Conservation (phyloP, 2,113 vertebrate genomes). For the Siphamia tubifer region DNA sequence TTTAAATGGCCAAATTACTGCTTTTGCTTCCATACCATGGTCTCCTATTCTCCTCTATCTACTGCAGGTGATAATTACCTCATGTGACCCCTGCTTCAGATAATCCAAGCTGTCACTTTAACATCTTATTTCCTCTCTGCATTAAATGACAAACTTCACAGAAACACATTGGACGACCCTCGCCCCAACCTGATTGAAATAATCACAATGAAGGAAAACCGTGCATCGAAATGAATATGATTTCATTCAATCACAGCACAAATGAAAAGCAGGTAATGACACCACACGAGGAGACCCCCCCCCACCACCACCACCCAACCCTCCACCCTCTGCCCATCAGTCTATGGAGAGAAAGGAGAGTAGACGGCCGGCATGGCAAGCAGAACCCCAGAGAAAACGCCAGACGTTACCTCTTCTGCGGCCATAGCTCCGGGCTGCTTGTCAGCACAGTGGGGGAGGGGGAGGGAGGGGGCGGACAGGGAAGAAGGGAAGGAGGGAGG, state of each 20-base stretch:
- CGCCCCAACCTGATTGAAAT: conserved; percentile 28
- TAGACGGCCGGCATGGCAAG: conserved; percentile 68
- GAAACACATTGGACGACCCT: conserved; percentile 11
- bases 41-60: no score
- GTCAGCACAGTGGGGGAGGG: conserved; percentile 82
- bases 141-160: conserved; percentile 51
- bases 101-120: no score
- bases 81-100: no score
- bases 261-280: conserved; percentile 58
- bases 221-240: conserved; percentile 44
- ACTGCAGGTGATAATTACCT: no score
- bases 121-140: conserved; percentile 21
- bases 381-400: conserved; percentile 83
- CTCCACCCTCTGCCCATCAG: no score
- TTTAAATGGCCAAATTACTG: no score
- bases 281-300: conserved; percentile 30
- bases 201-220: conserved; percentile 12
- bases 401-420: conserved; percentile 96
- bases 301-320: no score
- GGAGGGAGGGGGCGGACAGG: conserved; percentile 57
- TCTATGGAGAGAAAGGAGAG: background rate
- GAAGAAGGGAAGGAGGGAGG: conserved; percentile 18
- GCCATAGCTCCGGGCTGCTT: conserved; percentile 99
- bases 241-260: conserved; percentile 68
- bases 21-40: no score